These are phyloP conservation scores for Triplophysa yarkandensis DNA, from an alignment of 2,797 vertebrate species.

Conservation along the genomic window DNA sequence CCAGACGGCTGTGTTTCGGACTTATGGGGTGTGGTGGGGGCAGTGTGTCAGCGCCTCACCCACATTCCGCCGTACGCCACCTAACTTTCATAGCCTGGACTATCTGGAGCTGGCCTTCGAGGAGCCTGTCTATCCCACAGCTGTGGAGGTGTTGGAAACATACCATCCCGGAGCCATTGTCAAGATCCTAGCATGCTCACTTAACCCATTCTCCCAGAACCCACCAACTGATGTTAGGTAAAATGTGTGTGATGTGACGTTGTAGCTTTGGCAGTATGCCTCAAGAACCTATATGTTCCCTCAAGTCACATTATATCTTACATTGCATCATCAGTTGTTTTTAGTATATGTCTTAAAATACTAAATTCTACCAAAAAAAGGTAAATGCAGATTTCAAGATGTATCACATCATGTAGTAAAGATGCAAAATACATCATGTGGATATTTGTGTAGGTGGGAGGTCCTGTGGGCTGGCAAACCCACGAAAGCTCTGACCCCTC, in stretches of 20 bases:
- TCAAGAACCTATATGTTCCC: not conserved
- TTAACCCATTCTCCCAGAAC: constrained; percentile 94
- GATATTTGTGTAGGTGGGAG: constrained; percentile 82
- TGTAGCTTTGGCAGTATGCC: not conserved
- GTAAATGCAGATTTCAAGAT: no score
- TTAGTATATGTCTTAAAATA: no score
- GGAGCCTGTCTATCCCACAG: constrained; percentile 95
- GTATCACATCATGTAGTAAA: not conserved
- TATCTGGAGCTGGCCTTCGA: constrained; percentile 95
- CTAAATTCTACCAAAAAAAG: no score
- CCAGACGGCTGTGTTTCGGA: constrained; percentile 95
- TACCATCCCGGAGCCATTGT: constrained; percentile 96
- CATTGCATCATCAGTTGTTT: no score
- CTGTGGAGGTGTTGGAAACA: constrained; percentile 93
- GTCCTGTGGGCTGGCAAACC: constrained; percentile 93
- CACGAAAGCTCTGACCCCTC: constrained; percentile 84
- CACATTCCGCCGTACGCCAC: constrained; percentile 84
- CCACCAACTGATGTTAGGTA: constrained; percentile 92
- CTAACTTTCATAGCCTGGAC: constrained; percentile 90
- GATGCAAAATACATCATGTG: not conserved
- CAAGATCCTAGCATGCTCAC: constrained; percentile 94
- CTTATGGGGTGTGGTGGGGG: constrained; percentile 96
- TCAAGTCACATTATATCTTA: no score
- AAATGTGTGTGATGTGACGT: constrained; percentile 36
- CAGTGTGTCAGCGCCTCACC: constrained; percentile 83